A percentile compares a stretch with the other conserved stretches of the same genome.
These are phyloP conservation scores for Parauchenoglanis ngamensis DNA, from an alignment of 2,797 vertebrate species.

Conservation along the genomic window DNA sequence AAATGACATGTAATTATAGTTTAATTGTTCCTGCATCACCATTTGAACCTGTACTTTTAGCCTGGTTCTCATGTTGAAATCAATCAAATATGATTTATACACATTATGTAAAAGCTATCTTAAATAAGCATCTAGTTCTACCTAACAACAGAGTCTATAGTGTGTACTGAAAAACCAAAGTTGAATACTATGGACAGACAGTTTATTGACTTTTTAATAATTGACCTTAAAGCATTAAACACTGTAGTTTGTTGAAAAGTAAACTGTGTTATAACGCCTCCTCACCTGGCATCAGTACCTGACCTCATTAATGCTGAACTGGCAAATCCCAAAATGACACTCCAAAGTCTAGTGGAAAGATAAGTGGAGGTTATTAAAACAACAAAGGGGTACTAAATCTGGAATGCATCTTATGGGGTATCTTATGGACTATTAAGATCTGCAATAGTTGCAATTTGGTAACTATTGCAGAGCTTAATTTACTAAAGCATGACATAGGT, in stretches of 20 bases:
- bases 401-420: background rate
- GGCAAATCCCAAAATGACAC: background rate
- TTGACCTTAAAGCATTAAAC: background rate
- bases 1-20: background rate
- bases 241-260: background rate
- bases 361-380: slow-evolving; percentile 4
- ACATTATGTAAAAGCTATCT: background rate
- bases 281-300: background rate
- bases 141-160: background rate
- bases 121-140: background rate
- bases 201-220: background rate
- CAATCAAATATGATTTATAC: background rate
- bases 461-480: too few species aligned
- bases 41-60: background rate
- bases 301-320: background rate
- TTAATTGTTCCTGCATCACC: background rate
- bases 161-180: background rate
- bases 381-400: background rate
- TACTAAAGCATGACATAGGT: too few species aligned
- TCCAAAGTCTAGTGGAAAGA: background rate
- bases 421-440: too few species aligned
- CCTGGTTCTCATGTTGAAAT: background rate
- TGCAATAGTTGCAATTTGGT: too few species aligned
- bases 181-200: too few species aligned
- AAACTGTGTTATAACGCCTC: background rate